Evolutionary conservation across 2,797 vertebrate species (phyloP), one percentile per base, ranked within the genome.

Genomic region (Myiothlypis coronata): DNA sequence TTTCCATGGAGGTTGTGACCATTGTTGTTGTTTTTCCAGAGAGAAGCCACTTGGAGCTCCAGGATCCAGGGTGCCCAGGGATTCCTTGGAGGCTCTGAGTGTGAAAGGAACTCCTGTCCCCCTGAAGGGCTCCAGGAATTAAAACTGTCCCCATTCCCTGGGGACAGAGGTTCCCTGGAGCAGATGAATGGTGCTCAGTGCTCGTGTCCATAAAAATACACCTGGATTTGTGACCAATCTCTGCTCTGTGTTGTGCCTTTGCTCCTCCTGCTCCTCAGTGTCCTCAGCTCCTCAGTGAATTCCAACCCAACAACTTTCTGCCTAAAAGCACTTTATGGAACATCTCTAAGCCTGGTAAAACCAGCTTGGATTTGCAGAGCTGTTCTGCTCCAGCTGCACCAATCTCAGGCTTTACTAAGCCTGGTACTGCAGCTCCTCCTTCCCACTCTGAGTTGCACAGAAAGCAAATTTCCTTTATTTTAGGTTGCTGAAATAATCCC

Each of bases 41-140:
- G 98, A 98, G 92, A 98, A 97, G 70, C 43, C 77, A 15, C 96
- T 90, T 28, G 90, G 96, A 72, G 24, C 96, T 65, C 92, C 92
- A 22, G 88, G 46, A 57, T 74, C 87, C 87, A 95, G 94, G 90
- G 91, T 87, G 94, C 52, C 81, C 67, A 92, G 59, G 41, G 61
- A 49, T 92, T 90, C 96, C 83, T 19, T 92, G 79, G 97, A 97
- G 85, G 87, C 97, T 28, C 97, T 98, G 30, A 97, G 76, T 49
- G 86, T 98, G 85, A 98, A 97, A 96, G 97, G 96, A 89, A 98
- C 97, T 17, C 94, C 80, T n/a, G 86, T 97, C 30, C 93, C 94
- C 92, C 92, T 97, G 82, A 97, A 94, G 97, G 97, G 96, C 93
- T 98, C 55, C 98, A 97, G 97, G 97, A 97, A 97, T 97, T 98